Base-by-base conservation (phyloP, 2,797 vertebrate genomes). In the Myotis pilosus region DNA sequence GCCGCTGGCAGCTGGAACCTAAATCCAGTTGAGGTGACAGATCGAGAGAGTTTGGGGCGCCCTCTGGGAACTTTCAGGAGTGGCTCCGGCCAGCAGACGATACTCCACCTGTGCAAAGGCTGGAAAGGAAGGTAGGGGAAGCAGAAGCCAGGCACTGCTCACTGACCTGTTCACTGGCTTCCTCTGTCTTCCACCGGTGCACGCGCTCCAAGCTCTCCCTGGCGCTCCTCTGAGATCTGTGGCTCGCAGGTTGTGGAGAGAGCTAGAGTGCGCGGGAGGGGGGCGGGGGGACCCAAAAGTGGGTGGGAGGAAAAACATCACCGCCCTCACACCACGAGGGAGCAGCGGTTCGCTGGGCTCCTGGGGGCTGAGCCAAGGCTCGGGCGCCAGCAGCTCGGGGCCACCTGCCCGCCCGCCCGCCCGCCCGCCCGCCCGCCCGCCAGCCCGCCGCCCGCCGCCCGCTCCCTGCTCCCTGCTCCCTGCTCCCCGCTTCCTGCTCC, bases 301-400 rank as follows among this genome's bases (percentile, higher is more conserved):
- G 96, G 97, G 97, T 95, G 97, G 97, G 97, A 97, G 96, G 93
- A 96, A 95, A 96, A 96, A 95, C 95, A 96, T 96, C 96, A 96
- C 97, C 95, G 97, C 97, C 97, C 97, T 97, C 95, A 90, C 92
- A 96, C 94, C 91, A 93, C 80, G 90, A 95, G 96, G 96, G 95
- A 96, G 82, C 88, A 25, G 95, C 23, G n/a, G 93, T 76, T 92
- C 12, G 4, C 86, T 88, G 0, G 19, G 83, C 55, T 96, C 92
- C 74, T 6, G 68, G 86, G 80, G 96, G 60, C 89, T 94, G 96
- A 96, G 92, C 92, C 92, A 87, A 94, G 88, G 90, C 93, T 55
- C 76, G 82, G 96, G 76, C 51, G 85, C 72, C 36, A 11, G 93
- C 84, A 64, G 92, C 90, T 92, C 20, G 23, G 91, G 96, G 88